Evolutionary conservation across 2,797 vertebrate genomes (phyloP).

Genomic region (Carapus acus): DNA sequence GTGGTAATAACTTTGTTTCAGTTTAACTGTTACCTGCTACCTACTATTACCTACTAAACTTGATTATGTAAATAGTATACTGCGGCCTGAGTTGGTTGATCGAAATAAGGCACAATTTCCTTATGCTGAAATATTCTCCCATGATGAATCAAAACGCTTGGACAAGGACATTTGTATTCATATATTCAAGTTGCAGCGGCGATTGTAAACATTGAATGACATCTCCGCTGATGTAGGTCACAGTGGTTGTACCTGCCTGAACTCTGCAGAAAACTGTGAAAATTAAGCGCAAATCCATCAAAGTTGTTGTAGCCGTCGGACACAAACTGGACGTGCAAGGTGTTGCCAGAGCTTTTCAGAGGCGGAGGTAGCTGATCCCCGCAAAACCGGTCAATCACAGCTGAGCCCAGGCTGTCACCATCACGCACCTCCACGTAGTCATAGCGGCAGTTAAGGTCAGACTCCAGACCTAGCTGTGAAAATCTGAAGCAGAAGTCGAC

Average conservation of each 20-base stretch:
- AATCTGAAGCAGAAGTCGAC: constrained; percentile 67
- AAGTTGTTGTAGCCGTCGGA: constrained; percentile 90
- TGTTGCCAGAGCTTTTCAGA: constrained; percentile 73
- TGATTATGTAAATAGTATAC: too few relatives aligned
- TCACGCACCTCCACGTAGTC: constrained; percentile 86
- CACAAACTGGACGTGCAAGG: constrained; percentile 80
- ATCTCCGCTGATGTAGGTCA: not conserved
- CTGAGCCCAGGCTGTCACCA: constrained; percentile 73
- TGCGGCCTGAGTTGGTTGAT: too few relatives aligned
- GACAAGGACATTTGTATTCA: too few relatives aligned
- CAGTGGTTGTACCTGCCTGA: constrained; percentile 69
- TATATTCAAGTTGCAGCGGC: too few relatives aligned
- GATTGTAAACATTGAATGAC: not conserved
- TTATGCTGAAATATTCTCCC: too few relatives aligned
- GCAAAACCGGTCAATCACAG: constrained; percentile 83
- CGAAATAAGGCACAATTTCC: too few relatives aligned
- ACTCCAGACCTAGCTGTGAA: constrained; percentile 78
- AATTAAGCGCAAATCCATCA: constrained; percentile 91
- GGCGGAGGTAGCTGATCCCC: constrained; percentile 78
- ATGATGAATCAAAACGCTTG: too few relatives aligned
- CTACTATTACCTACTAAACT: too few relatives aligned
- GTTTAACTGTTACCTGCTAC: too few relatives aligned
- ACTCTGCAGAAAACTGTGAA: constrained; percentile 80
- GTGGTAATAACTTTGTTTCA: too few relatives aligned
- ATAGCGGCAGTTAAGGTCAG: constrained; percentile 78